Percentiles rank a stretch among this genome's conserved stretches.
These are phyloP conservation scores for Crypturellus undulatus DNA, from an alignment of 2,113 vertebrate genomes.

Conservation along the genomic window DNA sequence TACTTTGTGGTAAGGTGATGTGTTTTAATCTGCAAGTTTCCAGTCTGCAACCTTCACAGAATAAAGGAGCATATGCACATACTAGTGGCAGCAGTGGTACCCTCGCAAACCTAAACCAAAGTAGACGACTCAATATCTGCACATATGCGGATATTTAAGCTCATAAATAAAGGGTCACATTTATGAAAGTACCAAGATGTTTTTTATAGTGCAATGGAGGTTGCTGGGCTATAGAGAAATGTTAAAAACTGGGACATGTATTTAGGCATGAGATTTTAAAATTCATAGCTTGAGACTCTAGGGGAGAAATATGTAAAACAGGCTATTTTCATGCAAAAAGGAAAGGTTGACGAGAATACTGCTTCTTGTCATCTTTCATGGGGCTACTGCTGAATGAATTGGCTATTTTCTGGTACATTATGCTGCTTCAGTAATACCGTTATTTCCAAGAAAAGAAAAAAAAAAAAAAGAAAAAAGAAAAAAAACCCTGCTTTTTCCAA, in stretches of 20 bases:
- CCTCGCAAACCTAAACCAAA: neutral
- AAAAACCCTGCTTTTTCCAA: neutral
- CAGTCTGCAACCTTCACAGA: neutral
- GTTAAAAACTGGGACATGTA: neutral
- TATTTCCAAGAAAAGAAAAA: neutral
- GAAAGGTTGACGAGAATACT: neutral
- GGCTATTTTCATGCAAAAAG: neutral
- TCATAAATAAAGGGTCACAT: neutral
- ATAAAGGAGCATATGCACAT: neutral
- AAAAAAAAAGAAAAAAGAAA: neutral
- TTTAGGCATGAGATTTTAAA: neutral
- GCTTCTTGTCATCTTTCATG: neutral
- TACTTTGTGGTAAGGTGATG: neutral
- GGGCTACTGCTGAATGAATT: neutral
- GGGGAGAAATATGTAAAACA: neutral
- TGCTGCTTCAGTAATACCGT: neutral
- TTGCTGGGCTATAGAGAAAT: neutral
- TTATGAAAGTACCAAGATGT: neutral
- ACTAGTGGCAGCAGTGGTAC: neutral
- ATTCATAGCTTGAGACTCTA: neutral
- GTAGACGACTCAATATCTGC: neutral
- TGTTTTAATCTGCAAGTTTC: neutral
- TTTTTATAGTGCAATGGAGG: neutral
- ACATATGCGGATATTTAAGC: neutral
- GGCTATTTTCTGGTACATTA: neutral